These are phyloP conservation scores for Hippopotamyrus pictus DNA, from an alignment of 2,797 vertebrate genomes.

Conservation along the genomic window DNA sequence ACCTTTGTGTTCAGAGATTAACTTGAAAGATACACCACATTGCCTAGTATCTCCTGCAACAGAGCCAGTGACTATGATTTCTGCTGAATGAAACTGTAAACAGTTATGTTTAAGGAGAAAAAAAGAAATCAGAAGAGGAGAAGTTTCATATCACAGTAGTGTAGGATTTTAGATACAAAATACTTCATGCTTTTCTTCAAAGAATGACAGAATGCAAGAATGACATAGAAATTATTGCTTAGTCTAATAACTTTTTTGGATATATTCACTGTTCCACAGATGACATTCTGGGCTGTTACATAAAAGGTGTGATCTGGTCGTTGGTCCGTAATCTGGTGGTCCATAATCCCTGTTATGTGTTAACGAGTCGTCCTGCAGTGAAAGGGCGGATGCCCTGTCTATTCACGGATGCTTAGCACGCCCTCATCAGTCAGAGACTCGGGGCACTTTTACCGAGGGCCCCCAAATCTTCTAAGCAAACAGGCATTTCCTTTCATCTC, in stretches of 20 bases:
- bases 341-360: not conserved
- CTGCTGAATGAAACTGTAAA: not conserved
- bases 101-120: not conserved
- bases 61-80: not conserved
- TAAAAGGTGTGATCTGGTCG: not conserved
- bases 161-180: not conserved
- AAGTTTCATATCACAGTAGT: not conserved
- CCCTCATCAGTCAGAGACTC: conserved; percentile 26
- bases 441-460: conserved; percentile 23
- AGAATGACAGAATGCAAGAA: too few species aligned
- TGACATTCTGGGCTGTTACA: not conserved
- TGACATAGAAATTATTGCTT: not conserved
- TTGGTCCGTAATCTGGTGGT: not conserved
- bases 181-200: not conserved
- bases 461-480: conserved; percentile 28
- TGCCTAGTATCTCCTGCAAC: not conserved
- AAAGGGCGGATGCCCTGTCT: not conserved
- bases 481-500: conserved; percentile 31
- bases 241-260: not conserved
- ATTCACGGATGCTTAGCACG: conserved; percentile 7
- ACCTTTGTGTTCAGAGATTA: not conserved
- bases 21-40: not conserved
- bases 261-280: not conserved
- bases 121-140: not conserved
- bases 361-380: not conserved